Base-by-base conservation (phyloP, 2,113 vertebrate species). In the Seriola rivoliana region DNA sequence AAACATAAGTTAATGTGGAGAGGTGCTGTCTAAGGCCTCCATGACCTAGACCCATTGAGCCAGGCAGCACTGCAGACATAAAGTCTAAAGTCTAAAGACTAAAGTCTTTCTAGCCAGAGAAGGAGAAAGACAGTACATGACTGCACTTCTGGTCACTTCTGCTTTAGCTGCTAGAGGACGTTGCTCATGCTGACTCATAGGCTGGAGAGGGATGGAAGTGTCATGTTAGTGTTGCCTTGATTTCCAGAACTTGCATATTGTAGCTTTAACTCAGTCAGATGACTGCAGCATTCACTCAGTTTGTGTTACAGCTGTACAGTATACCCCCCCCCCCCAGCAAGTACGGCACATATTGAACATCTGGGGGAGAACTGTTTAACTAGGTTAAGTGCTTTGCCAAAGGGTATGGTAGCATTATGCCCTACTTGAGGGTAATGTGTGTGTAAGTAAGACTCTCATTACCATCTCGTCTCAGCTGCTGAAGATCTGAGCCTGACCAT, bases 351-450 rank as follows among this genome's bases (percentile, higher is more conserved):
- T 62, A 72, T 54, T 71, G 32, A 87, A 82, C 86, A 84, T 85
- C 80, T 85, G 85, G 46, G 42, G 55, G 38, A 72, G 25, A 62
- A 62, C 29, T 59, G 52, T 52, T 83, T 10, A 90, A 88, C 64
- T 90, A 69, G 90, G 89, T 89, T 91, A 91, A 90, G 89, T 88
- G 86, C 58, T 59, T 82, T 42, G 88, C 91, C 80, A 82, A 60
- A 60, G 85, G 88, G 68, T 65, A 78, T 58, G 44, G 62, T 5
- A 48, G 85, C 17, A 25, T 62, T 36, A 44, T 88, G 84, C 32
- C 76, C 88, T 84, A 86, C 80, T 87, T 85, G 71, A 84, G 57
- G 65, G 72, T 60, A 34, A 50, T 38, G 72, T 65, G 55, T 23
- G 29, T 44, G 19, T 62, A 79, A 42, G 40, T 42, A 42, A 42